Evolutionary conservation across 2,888 invertebrate species (phyloP), one percentile per base, ranked within the genome.

Genomic region (Saturnia japonica): DNA sequence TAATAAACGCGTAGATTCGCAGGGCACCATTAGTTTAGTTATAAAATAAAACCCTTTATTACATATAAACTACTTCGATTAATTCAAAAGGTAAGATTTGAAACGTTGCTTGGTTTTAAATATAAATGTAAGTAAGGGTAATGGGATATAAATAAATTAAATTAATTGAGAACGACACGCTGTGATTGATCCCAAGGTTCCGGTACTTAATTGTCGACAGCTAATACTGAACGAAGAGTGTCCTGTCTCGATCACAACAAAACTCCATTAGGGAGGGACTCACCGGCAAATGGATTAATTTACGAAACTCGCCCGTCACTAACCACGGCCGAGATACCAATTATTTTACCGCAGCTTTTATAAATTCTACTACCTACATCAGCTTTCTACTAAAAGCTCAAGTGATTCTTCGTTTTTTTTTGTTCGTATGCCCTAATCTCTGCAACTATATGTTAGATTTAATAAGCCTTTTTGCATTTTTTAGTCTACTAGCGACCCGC

Each of bases 221-320:
- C 64, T 74, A 75, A 75, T 78, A 78, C 78, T 73, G 72, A 72
- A 69, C 68, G 73, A 71, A 47, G 71, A 68, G 72, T 70, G 72
- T 76, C 74, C 78, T 80, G 81, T 76, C 81, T 77, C 75, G 80
- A 80, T 84, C 87, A 87, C 87, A 87, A 87, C 87, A 86, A 84
- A 87, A 86, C 79, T 87, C 87, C 88, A 87, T 88, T 88, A 87
- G 76, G 34, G 62, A 66, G 79, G 72, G 75, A 60, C 73, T 72
- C 72, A 74, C 72, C 74, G 77, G 76, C 79, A 79, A 80, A 80
- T 75, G 80, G 84, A 85, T 86, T 87, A 87, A 88, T 88, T 88
- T 80, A 83, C 82, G 78, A 79, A 78, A 80, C 80, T 80, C 80
- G 73, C 69, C 67, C 72, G 47, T 54, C 57, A 16, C 25, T 54